Conservation (phyloP, 2,888 invertebrate genomes). For the Beris chalybata region DNA sequence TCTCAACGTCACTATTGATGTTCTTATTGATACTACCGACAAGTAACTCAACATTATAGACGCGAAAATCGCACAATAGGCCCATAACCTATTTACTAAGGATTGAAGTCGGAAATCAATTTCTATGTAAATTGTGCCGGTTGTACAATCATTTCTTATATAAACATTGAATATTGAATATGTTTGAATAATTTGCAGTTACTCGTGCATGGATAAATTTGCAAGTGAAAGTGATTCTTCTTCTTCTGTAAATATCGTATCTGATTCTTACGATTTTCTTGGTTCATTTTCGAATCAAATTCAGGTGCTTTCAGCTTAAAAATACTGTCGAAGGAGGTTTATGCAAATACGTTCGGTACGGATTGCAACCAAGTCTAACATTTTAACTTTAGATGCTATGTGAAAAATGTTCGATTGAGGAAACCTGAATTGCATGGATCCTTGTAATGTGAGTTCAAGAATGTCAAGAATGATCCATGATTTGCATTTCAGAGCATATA, state of each 20-base stretch:
- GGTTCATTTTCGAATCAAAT: not conserved
- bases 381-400: not conserved
- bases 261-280: not conserved
- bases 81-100: slow-evolving; percentile 14
- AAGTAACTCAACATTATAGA: too few relatives aligned
- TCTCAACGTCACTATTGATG: too few relatives aligned
- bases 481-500: too few relatives aligned
- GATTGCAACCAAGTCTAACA: not conserved
- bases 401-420: too few relatives aligned
- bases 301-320: too few relatives aligned
- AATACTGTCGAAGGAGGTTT: not conserved
- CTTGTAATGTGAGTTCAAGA: too few relatives aligned
- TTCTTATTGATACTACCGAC: too few relatives aligned
- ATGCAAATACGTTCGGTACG: not conserved
- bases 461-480: too few relatives aligned
- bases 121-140: slow-evolving; percentile 26
- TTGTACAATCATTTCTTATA: slow-evolving; percentile 10
- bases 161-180: slow-evolving; percentile 15
- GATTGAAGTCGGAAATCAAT: slow-evolving; percentile 28
- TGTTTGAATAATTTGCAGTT: slow-evolving; percentile 13
- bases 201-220: slow-evolving; percentile 19
- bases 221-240: slow-evolving; percentile 28
- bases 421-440: too few relatives aligned
- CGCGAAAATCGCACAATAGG: not conserved
- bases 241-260: slow-evolving; percentile 12